Evolutionary conservation across 2,888 invertebrate species (phyloP), one percentile per base, ranked within the genome.

Genomic region (Blomia tropicalis): DNA sequence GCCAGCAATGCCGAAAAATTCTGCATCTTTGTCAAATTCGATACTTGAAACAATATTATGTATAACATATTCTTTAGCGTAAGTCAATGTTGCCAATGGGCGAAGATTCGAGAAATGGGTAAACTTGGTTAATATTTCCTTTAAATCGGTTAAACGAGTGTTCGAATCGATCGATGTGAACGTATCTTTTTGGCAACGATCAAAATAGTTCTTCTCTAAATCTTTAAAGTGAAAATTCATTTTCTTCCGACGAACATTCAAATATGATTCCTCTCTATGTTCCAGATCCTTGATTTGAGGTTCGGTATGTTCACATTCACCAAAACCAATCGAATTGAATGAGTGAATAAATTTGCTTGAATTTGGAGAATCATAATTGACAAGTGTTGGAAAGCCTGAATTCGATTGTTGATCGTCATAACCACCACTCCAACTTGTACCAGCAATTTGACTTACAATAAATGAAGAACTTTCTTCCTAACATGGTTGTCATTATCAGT

Each of bases 11-110:
- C 92, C 92, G 76, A 93, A 91, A 74, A 84, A 86, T 76, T 93
- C 91, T 73, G 87, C 85, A 75, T 93, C 92, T 74, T 90, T 87
- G 73, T 93, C 92, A 76, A 93, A 93, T 75, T 92, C 92, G 69
- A 93, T 91, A 70, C 90, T 77, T 25, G 77, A 77, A 1, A 77
- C 77, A 66, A 77, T 77, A 68, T 75, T 77, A n/a, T 47, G 51
- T 14, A 47, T n/a, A 2, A 29, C 25, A 31, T 75, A 85, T 73
- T 92, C 92, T 70, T 83, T 84, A 66, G 88, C 87, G 74, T 92
- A 92, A 68, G 87, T 87, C 3, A 93, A 77, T 4, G 89, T 88
- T 3, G 91, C 88, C 5, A 92, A 77, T 22, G 86, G 83, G 14
- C 85, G 78, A 66, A 92, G 77, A 19, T 82, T 80, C 68, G 82